Conservation (phyloP, 2,888 invertebrate genomes). For the Andricus quercusramuli region DNA sequence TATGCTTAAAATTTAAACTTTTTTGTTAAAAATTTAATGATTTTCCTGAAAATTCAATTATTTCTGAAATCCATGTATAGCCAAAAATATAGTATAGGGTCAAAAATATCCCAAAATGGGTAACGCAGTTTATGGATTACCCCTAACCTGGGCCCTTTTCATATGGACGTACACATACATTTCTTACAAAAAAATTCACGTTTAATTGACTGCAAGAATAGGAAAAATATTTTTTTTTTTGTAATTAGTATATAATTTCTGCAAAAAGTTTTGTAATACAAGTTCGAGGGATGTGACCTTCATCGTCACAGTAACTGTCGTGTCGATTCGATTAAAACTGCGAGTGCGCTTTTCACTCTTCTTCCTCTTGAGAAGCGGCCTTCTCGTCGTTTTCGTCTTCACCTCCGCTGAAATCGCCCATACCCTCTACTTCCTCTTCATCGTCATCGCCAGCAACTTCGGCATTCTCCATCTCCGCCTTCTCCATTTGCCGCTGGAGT, state of each 20-base stretch:
- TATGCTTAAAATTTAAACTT: no score
- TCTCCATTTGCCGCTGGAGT: conserved; percentile 94
- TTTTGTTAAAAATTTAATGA: no score
- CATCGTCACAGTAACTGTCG: conserved; percentile 3
- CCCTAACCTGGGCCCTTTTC: no score
- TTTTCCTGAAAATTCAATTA: no score
- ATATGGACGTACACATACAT: no score
- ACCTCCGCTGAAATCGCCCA: conserved; percentile 79
- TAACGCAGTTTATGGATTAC: no score
- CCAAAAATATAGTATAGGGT: no score
- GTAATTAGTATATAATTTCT: conserved; percentile 29
- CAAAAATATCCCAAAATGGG: no score
- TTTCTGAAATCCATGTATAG: no score
- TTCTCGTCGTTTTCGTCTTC: conserved; percentile 77
- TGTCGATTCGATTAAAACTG: neutral
- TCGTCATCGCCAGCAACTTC: conserved; percentile 96
- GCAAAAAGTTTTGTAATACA: conserved; percentile 33
- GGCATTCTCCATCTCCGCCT: conserved; percentile 95
- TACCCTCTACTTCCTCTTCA: conserved; percentile 87
- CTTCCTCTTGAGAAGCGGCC: conserved; percentile 71
- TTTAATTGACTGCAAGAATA: no score
- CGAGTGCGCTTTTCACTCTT: conserved; percentile 62
- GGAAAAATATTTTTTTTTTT: neutral
- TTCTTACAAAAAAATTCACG: no score
- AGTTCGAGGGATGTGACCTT: neutral